These are phyloP conservation scores for Anoplolepis gracilipes DNA, from an alignment of 1,140 invertebrate genomes.

Conservation along the genomic window DNA sequence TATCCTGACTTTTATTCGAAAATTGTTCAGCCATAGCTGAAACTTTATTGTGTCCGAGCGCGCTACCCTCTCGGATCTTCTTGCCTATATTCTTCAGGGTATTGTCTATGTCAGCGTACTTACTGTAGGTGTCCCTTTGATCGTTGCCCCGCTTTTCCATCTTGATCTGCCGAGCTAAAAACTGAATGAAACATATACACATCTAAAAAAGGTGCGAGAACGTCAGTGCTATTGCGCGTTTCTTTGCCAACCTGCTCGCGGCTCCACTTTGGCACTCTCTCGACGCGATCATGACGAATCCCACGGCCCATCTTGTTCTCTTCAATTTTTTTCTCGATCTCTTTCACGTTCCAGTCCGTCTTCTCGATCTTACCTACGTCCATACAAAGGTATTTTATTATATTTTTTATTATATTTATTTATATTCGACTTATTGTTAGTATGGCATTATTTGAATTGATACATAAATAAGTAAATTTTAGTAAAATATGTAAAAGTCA, in stretches of 20 bases:
- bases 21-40: slow-evolving; percentile 94
- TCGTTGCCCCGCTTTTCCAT: slow-evolving; percentile 89
- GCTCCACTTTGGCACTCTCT: slow-evolving; percentile 96
- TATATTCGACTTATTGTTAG: background rate
- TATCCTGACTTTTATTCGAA: slow-evolving; percentile 88
- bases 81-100: slow-evolving; percentile 92
- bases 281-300: slow-evolving; percentile 88
- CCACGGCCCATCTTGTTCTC: slow-evolving; percentile 92
- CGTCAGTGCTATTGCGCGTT: slow-evolving; percentile 83
- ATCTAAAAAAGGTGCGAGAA: slow-evolving; percentile 66
- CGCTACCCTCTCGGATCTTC: slow-evolving; percentile 92
- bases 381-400: slow-evolving; percentile 38
- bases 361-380: slow-evolving; percentile 92
- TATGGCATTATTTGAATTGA: background rate
- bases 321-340: slow-evolving; percentile 96
- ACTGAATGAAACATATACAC: slow-evolving; percentile 87
- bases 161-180: slow-evolving; percentile 92
- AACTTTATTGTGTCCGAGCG: slow-evolving; percentile 94
- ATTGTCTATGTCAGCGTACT: slow-evolving; percentile 92
- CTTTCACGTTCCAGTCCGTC: slow-evolving; percentile 96
- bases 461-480: background rate
- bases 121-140: slow-evolving; percentile 87
- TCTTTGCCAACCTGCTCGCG: slow-evolving; percentile 89
- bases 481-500: too few relatives aligned
- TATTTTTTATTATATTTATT: too few relatives aligned